Percentiles rank a stretch among this genome's conserved stretches.
Evolutionary conservation across 2,113 vertebrate genomes (phyloP).

Genomic region (Corythornis cristatus): DNA sequence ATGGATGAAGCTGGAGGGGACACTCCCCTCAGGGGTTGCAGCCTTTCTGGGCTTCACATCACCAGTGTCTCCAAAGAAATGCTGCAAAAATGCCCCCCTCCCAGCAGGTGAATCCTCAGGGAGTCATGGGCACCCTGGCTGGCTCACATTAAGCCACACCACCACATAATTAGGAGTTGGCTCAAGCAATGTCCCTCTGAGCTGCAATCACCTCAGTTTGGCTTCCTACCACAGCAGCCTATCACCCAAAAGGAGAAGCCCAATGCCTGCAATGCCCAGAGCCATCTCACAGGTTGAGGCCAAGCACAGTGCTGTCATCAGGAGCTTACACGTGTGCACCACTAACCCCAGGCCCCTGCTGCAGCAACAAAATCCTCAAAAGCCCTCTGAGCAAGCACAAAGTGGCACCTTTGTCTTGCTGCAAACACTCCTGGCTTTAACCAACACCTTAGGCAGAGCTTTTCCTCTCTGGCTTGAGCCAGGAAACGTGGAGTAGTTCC

Average conservation of each 20-base stretch:
- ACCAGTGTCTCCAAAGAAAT: neutral
- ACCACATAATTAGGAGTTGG: rapidly evolving
- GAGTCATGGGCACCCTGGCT: rapidly evolving
- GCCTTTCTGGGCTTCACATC: neutral
- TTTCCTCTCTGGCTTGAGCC: neutral
- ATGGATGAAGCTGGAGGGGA: neutral
- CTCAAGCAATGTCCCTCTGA: neutral
- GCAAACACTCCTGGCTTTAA: neutral
- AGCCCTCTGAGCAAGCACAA: neutral
- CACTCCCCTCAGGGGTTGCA: neutral
- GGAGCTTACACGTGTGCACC: rapidly evolving
- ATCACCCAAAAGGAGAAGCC: neutral
- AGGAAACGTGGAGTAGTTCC: neutral
- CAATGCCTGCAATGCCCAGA: rapidly evolving
- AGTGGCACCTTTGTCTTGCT: neutral
- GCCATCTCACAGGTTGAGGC: neutral
- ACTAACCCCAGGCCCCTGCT: neutral
- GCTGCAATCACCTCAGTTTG: neutral
- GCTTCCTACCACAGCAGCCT: neutral
- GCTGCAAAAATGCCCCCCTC: neutral
- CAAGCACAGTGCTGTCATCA: neutral
- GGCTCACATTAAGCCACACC: neutral
- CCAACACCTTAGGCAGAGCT: neutral
- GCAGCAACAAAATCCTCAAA: neutral
- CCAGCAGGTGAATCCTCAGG: neutral